These are phyloP conservation scores for Leptoclinus maculatus DNA, from an alignment of 2,797 vertebrate genomes.

Conservation along the genomic window DNA sequence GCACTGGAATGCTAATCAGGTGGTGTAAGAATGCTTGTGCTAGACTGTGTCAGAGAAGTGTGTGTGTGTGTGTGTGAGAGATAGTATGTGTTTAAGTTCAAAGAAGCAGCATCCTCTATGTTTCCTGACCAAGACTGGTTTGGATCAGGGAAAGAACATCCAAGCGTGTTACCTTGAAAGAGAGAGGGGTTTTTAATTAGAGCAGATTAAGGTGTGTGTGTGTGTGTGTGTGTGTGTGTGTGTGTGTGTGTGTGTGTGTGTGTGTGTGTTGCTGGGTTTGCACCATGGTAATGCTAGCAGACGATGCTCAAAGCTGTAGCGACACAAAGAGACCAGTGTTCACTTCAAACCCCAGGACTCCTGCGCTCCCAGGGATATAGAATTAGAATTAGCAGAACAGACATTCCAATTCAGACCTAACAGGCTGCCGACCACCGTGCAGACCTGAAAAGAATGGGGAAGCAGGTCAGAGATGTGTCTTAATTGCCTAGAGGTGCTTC, in stretches of 20 bases:
- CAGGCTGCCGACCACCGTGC: slow-evolving; percentile 50
- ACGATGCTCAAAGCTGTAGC: slow-evolving; percentile 66
- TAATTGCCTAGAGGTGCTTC: slow-evolving; percentile 45
- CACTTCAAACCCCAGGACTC: slow-evolving; percentile 76
- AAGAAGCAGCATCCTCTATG: slow-evolving; percentile 46
- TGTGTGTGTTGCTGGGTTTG: slow-evolving; percentile 56
- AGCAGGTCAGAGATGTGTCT: slow-evolving; percentile 47
- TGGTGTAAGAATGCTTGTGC: not conserved
- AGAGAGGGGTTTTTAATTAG: slow-evolving; percentile 89
- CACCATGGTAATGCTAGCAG: slow-evolving; percentile 70
- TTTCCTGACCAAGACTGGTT: slow-evolving; percentile 59
- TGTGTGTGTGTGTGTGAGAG: slow-evolving; percentile 13
- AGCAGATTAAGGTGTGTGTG: slow-evolving; percentile 75
- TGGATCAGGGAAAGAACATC: slow-evolving; percentile 80
- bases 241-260: slow-evolving; percentile 44
- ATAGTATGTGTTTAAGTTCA: slow-evolving; percentile 8
- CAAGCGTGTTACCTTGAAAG: slow-evolving; percentile 79
- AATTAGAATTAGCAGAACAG: slow-evolving; percentile 82
- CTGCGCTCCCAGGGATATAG: slow-evolving; percentile 84
- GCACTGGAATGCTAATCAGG: slow-evolving; percentile 3
- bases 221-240: slow-evolving; percentile 47
- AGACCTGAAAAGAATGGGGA: slow-evolving; percentile 48
- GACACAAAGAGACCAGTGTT: slow-evolving; percentile 81
- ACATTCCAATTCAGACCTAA: slow-evolving; percentile 61
- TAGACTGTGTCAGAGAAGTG: slow-evolving; percentile 14